Conservation (phyloP, 2,113 vertebrate species). For the Rhadina sibilatrix region DNA sequence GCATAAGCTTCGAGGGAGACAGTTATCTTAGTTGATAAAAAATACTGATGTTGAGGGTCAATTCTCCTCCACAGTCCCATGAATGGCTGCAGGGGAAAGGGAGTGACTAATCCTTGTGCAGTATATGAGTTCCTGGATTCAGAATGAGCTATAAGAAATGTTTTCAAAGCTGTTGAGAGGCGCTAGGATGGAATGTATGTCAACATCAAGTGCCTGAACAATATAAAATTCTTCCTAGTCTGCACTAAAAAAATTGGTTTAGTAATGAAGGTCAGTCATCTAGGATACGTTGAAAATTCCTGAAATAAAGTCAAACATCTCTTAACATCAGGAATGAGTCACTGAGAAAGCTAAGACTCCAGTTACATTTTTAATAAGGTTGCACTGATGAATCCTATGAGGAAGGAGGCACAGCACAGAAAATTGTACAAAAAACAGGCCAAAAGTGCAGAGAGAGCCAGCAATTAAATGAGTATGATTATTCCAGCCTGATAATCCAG, state of each 20-base stretch:
- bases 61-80: background rate
- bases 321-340: background rate
- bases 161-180: slow-evolving; percentile 24
- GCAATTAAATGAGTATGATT: background rate
- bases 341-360: background rate
- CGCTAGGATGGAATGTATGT: slow-evolving; percentile 49
- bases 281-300: background rate
- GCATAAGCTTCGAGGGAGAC: background rate
- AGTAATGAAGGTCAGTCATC: background rate
- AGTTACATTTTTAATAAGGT: background rate
- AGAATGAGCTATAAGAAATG: background rate
- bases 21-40: background rate
- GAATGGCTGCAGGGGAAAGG: background rate
- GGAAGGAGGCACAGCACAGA: background rate
- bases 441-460: background rate
- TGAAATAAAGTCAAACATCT: background rate
- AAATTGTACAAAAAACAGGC: background rate
- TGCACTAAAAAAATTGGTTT: background rate
- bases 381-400: background rate
- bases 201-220: slow-evolving; percentile 59
- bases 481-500: background rate
- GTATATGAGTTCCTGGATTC: background rate
- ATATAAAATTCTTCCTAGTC: background rate
- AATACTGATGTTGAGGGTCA: background rate
- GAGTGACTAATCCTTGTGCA: background rate